Conservation (phyloP, 64 coral and sea anemone species). For the Pocillopora damicornis region DNA sequence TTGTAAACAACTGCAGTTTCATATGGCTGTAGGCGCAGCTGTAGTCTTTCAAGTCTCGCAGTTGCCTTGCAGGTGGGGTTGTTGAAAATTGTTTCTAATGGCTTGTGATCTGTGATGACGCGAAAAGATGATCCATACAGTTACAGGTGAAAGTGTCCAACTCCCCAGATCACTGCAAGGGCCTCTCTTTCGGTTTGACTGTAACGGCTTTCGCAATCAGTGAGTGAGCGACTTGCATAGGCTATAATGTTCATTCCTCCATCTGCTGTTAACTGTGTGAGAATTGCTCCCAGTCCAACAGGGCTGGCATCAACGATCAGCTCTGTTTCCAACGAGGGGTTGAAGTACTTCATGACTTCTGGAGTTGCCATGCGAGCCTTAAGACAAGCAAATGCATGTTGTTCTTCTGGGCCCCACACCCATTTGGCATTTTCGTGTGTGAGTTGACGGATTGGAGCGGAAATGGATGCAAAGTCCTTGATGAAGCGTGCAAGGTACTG, state of each 20-base stretch:
- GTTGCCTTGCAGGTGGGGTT: constrained; percentile 22
- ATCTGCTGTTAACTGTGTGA: background rate
- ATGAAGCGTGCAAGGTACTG: constrained; percentile 1
- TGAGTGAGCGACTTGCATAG: background rate
- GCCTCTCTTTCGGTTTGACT: no score
- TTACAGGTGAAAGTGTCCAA: constrained; percentile 17
- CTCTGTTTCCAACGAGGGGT: constrained; percentile 23
- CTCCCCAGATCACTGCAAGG: background rate
- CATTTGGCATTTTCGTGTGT: background rate
- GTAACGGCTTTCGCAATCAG: constrained; percentile 15
- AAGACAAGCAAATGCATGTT: constrained; percentile 21
- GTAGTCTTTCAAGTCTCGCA: constrained; percentile 38
- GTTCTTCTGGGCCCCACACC: background rate
- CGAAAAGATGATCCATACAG: constrained; percentile 16
- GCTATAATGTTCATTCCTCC: background rate
- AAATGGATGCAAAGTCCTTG: constrained; percentile 3
- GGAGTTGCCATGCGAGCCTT: constrained; percentile 1
- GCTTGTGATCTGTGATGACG: constrained; percentile 31
- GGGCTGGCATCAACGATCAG: constrained; percentile 47
- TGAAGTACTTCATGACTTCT: constrained; percentile 34
- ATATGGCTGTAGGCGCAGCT: constrained; percentile 30
- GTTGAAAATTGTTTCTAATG: constrained; percentile 13
- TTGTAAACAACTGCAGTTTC: constrained; percentile 15
- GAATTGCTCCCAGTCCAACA: constrained; percentile 26
- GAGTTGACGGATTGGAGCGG: constrained; percentile 5